phyloP scores from a whole-genome alignment of 1,140 invertebrate species.

The Temnothorax nylanderi region DNA sequence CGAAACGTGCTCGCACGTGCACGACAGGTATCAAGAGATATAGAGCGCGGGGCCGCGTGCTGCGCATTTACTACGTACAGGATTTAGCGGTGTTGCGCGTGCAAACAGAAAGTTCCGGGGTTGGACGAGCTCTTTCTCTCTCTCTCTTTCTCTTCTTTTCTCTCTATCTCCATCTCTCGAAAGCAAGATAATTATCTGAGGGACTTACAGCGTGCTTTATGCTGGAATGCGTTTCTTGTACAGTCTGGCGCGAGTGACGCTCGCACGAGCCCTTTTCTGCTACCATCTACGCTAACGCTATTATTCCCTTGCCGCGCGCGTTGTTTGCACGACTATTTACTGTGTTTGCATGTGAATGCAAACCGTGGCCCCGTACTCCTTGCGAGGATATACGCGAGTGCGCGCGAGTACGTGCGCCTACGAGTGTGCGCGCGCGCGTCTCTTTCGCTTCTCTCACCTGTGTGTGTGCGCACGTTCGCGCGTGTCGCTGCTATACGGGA shows the following conservation, averaged over 20 bases:
- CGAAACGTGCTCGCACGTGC: conserved; percentile 15
- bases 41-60: conserved; percentile 62
- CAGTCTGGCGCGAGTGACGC: conserved; percentile 69
- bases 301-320: conserved; percentile 74
- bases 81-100: conserved; percentile 70
- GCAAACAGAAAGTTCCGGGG: conserved; percentile 64
- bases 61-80: conserved; percentile 69
- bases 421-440: neutral
- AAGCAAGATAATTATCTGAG: conserved; percentile 81
- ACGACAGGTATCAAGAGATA: conserved; percentile 59
- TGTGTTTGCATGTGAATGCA: conserved; percentile 77
- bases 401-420: neutral
- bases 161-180: neutral
- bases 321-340: conserved; percentile 79
- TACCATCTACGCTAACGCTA: conserved; percentile 72
- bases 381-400: neutral
- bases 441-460: neutral
- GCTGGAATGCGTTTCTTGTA: conserved; percentile 81
- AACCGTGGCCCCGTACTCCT: conserved; percentile 22
- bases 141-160: neutral
- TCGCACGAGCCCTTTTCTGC: conserved; percentile 74
- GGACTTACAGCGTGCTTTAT: conserved; percentile 80
- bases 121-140: conserved; percentile 18
- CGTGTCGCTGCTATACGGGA: conserved; percentile 20
- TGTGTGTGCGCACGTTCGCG: neutral